A percentile compares a stretch with the other conserved stretches of the same genome.
Evolutionary conservation across 92 coral and sea anemone species (phyloP).

Genomic region (Heteractis magnifica): DNA sequence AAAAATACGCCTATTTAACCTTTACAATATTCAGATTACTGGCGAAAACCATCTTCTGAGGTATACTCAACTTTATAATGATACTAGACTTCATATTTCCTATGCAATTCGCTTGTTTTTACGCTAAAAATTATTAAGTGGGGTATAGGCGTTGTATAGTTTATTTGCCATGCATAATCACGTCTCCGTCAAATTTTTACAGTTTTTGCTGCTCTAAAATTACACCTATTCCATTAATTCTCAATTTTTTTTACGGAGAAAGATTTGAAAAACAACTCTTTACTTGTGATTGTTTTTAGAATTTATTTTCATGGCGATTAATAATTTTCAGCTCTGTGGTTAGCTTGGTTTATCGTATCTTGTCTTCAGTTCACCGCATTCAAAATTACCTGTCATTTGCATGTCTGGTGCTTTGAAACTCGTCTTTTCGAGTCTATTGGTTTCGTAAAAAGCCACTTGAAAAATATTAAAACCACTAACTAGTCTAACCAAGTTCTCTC

Average conservation of each 20-base stretch:
- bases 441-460: background rate
- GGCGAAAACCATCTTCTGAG: background rate
- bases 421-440: background rate
- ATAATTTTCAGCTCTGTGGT: background rate
- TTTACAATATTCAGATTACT: background rate
- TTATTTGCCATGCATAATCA: background rate
- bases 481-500: background rate
- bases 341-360: constrained; percentile 4
- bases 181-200: background rate
- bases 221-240: background rate
- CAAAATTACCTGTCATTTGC: constrained; percentile 1
- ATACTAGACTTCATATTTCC: background rate
- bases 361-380: background rate
- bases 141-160: background rate
- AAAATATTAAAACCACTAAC: background rate
- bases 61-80: background rate
- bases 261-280: background rate
- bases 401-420: background rate
- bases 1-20: background rate
- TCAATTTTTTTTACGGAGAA: background rate
- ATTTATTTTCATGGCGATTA: background rate
- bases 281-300: background rate
- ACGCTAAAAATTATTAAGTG: background rate
- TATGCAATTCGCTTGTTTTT: background rate
- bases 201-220: background rate